These are phyloP conservation scores for Danio aesculapii DNA, from an alignment of 2,797 vertebrate species.

Conservation along the genomic window DNA sequence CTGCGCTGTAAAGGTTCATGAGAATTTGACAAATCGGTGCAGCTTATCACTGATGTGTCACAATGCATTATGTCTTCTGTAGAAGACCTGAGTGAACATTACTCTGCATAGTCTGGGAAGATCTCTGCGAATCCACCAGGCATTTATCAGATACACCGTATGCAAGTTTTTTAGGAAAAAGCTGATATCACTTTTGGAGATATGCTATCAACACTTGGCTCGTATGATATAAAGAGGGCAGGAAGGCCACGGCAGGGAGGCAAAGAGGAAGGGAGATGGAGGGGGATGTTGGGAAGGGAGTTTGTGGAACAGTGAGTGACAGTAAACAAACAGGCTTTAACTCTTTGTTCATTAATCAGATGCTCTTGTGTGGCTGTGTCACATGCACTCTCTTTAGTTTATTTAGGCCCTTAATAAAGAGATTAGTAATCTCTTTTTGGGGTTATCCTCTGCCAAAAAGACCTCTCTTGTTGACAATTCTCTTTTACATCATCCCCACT, in stretches of 20 bases:
- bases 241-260: slow-evolving; percentile 13
- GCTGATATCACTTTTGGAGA: slow-evolving; percentile 62
- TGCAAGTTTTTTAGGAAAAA: slow-evolving; percentile 64
- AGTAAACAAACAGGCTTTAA: slow-evolving; percentile 69
- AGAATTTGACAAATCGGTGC: slow-evolving; percentile 70
- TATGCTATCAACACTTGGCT: slow-evolving; percentile 59
- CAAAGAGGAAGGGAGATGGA: slow-evolving; percentile 22
- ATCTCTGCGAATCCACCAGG: slow-evolving; percentile 17
- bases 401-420: slow-evolving; percentile 84
- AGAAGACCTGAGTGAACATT: slow-evolving; percentile 66
- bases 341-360: slow-evolving; percentile 68
- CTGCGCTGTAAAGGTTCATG: slow-evolving; percentile 60
- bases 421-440: slow-evolving; percentile 72
- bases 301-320: slow-evolving; percentile 51
- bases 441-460: slow-evolving; percentile 69
- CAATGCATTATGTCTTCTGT: slow-evolving; percentile 71
- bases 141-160: slow-evolving; percentile 66
- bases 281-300: slow-evolving; percentile 35
- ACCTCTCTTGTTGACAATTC: slow-evolving; percentile 24
- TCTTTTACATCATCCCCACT: slow-evolving; percentile 24
- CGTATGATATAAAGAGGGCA: slow-evolving; percentile 44
- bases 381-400: slow-evolving; percentile 68
- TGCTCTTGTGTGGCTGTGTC: slow-evolving; percentile 61
- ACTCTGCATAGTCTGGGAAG: slow-evolving; percentile 62
- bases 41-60: slow-evolving; percentile 71